A percentile compares a stretch with the other conserved stretches of the same genome.
Evolutionary conservation across 2,888 invertebrate genomes (phyloP).

Genomic region (Calameuta idolon): DNA sequence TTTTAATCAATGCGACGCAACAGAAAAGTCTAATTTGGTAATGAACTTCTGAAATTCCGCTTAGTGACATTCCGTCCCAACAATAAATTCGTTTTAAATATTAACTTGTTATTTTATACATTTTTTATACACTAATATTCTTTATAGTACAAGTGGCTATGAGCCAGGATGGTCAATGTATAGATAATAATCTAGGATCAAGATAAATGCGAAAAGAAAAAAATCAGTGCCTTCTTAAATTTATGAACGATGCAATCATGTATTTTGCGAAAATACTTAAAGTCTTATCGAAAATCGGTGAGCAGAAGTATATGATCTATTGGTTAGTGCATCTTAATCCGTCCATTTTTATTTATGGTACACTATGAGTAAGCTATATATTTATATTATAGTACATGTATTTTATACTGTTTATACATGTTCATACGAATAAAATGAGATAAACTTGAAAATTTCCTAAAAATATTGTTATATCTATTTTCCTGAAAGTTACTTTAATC

Average conservation of each 20-base stretch:
- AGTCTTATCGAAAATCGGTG: not conserved
- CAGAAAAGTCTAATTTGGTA: not conserved
- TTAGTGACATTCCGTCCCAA: not conserved
- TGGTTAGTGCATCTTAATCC: conserved; percentile 21
- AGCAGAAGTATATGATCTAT: not conserved
- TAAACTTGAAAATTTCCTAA: conserved; percentile 3
- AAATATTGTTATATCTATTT: not conserved
- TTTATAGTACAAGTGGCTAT: not conserved
- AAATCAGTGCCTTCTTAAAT: not conserved
- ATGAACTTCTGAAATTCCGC: not conserved
- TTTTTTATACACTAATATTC: not conserved
- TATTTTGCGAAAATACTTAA: not conserved
- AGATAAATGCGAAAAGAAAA: not conserved
- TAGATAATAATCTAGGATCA: not conserved
- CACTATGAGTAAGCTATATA: conserved; percentile 18
- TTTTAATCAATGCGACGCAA: not conserved
- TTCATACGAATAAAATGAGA: conserved; percentile 4
- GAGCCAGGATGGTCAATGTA: not conserved
- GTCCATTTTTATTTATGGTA: conserved; percentile 21
- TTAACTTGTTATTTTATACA: conserved; percentile 2
- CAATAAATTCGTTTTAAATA: not conserved
- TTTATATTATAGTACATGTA: conserved; percentile 15
- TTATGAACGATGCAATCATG: not conserved
- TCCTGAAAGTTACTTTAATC: not conserved
- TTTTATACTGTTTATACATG: conserved; percentile 10